Percentiles rank a stretch among this genome's conserved stretches.
Conservation (phyloP, 2,797 vertebrate species). For the Synaphobranchus kaupii region DNA sequence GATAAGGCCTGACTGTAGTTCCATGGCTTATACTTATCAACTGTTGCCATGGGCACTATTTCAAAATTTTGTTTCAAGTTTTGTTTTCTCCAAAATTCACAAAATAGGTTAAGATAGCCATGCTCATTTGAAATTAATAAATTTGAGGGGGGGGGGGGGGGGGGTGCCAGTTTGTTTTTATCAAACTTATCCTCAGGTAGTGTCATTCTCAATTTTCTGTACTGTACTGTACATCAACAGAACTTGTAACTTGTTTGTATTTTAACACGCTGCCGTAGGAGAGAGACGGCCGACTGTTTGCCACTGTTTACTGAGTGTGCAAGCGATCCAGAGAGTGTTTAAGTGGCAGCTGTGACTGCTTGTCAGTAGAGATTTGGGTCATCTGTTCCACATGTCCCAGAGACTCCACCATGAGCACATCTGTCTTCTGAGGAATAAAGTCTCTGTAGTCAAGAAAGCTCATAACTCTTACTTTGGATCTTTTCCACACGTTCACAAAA, state of each 20-base stretch:
- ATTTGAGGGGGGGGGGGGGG: no score
- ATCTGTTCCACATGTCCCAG: constrained; percentile 41
- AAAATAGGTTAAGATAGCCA: not conserved
- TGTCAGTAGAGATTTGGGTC: constrained; percentile 60
- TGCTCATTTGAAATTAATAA: no score
- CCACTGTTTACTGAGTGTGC: constrained; percentile 48
- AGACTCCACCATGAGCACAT: constrained; percentile 40
- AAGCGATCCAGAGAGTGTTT: constrained; percentile 41
- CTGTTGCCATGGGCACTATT: not conserved
- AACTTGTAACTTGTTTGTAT: no score
- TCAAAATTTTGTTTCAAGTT: not conserved
- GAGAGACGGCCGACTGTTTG: constrained; percentile 27
- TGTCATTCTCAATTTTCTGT: no score
- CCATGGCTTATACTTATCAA: not conserved
- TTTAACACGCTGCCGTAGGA: no score
- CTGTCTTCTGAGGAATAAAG: constrained; percentile 24
- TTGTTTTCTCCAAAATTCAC: not conserved
- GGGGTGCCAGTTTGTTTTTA: no score
- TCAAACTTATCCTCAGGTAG: no score
- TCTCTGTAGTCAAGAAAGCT: not conserved
- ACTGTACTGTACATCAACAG: no score
- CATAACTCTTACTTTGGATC: not conserved
- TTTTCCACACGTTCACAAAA: not conserved
- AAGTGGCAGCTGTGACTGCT: constrained; percentile 61
- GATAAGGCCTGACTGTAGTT: not conserved